Evolutionary conservation across 2,113 vertebrate genomes (phyloP).

Genomic region (Notarius lentiginosus): DNA sequence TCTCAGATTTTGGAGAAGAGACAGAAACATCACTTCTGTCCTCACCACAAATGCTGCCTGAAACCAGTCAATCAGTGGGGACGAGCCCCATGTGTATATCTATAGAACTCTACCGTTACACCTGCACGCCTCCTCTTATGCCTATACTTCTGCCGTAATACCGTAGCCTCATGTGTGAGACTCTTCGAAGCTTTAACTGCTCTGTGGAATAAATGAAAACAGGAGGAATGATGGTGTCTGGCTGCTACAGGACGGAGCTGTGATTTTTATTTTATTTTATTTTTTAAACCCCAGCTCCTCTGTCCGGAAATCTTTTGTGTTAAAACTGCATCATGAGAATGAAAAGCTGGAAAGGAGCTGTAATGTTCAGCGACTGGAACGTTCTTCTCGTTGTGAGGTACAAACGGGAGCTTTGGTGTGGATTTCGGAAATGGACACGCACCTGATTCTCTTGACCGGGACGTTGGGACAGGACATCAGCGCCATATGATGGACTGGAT

Average conservation of each 20-base stretch:
- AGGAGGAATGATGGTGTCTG: not conserved
- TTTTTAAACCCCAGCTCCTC: not conserved
- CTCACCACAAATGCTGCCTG: slow-evolving; percentile 46
- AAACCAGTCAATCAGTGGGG: slow-evolving; percentile 25
- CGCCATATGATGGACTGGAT: slow-evolving; percentile 9
- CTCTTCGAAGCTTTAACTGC: slow-evolving; percentile 42
- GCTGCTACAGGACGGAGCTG: slow-evolving; percentile 43
- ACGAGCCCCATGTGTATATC: slow-evolving; percentile 3
- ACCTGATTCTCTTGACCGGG: slow-evolving; percentile 9
- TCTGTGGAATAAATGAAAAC: slow-evolving; percentile 37
- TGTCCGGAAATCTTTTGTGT: slow-evolving; percentile 22
- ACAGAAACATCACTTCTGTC: slow-evolving; percentile 24
- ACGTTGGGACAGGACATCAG: not conserved
- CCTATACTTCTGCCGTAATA: slow-evolving; percentile 24
- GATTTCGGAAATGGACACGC: slow-evolving; percentile 3
- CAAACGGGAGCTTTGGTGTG: not conserved
- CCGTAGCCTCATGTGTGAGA: slow-evolving; percentile 19
- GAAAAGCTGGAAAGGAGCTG: slow-evolving; percentile 24
- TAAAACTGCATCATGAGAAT: not conserved
- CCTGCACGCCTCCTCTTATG: slow-evolving; percentile 19
- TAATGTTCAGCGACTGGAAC: not conserved
- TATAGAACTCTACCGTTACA: slow-evolving; percentile 4
- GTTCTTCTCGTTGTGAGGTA: slow-evolving; percentile 5
- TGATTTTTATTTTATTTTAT: not conserved
- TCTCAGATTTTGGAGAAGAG: not conserved